Base-by-base conservation (phyloP, 2,888 invertebrate genomes). In the Meteorus colon region DNA sequence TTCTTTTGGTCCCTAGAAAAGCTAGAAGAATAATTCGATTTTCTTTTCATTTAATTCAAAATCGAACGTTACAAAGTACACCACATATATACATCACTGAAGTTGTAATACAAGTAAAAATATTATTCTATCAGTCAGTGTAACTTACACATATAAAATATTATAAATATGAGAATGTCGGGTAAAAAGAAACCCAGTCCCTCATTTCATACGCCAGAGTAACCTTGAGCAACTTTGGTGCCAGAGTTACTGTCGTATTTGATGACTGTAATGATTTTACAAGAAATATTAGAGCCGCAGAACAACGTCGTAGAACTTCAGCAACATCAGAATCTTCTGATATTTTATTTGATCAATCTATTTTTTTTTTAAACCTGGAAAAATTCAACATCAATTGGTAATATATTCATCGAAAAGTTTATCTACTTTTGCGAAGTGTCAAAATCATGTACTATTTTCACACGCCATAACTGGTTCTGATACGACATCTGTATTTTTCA, bases 331-430 rank as follows among this genome's bases (percentile, higher is more conserved):
- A 3, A 68, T 51, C 68, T 31, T 48, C 27, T 48, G 68, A 68
- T n/a, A n/a, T 68, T 27, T 16, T 48, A 14, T 51, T 68, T 31
- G 68, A 68, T n/a, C 6, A 68, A 68, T n/a, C 4, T n/a, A 80
- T 83, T 75, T 83, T 62, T 66, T 81, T 82, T 27, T 80, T 78
- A 82, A 83, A 83, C 80, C 80, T 29, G 80, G 82, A 63, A 84
- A 81, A 77, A 78, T 79, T 74, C 78, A 82, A 69, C 55, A 60
- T 48, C 66, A 77, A 78, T 74, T 80, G 51, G 70, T 79, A 72
- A 78, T 82, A 75, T 83, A 81, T 80, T 82, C 78, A 65, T 77
- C 81, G 65, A 73, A 81, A 78, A 82, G 82, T 82, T 81, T 84
- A 69, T 73, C 19, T 62, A 65, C 75, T 66, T 80, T 73, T 79